phyloP scores from a whole-genome alignment of 1,140 invertebrate species.

The Bombus sylvicola region DNA sequence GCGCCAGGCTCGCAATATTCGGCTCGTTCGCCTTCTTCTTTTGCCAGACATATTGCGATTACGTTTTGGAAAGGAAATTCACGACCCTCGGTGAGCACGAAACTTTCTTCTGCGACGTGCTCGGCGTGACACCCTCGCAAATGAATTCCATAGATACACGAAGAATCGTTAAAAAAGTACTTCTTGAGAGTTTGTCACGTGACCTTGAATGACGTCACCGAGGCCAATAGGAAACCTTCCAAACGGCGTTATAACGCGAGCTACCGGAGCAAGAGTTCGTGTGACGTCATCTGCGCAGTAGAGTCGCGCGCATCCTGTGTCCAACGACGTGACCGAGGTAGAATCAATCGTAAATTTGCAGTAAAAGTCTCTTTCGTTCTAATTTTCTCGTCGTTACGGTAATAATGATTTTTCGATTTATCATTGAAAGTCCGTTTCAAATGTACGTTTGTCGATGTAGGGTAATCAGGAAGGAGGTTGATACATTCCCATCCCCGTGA shows the following conservation, averaged over 20 bases:
- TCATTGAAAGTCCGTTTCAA: not conserved
- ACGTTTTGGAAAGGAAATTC: conserved; percentile 6
- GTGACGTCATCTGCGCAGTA: conserved; percentile 66
- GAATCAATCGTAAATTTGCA: conserved; percentile 55
- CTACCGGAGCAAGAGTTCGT: conserved; percentile 60
- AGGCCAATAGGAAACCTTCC: conserved; percentile 66
- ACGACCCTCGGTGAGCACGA: not conserved
- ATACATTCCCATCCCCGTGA: no score
- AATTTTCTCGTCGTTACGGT: not conserved
- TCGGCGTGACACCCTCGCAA: not conserved
- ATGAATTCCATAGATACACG: conserved; percentile 4
- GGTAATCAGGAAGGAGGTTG: not conserved
- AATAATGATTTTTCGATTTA: no score
- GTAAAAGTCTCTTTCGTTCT: not conserved
- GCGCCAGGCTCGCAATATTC: conserved; percentile 12
- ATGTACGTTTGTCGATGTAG: not conserved
- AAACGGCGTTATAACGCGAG: conserved; percentile 59
- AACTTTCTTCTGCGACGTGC: not conserved
- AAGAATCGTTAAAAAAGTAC: conserved; percentile 30
- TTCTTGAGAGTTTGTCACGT: conserved; percentile 51
- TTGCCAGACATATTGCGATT: not conserved
- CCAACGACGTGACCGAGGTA: conserved; percentile 48
- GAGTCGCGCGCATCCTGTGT: conserved; percentile 48
- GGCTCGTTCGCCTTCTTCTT: not conserved
- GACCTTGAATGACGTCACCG: conserved; percentile 66